Base-by-base conservation (phyloP, 2,113 vertebrate genomes). In the Myotis brandtii region DNA sequence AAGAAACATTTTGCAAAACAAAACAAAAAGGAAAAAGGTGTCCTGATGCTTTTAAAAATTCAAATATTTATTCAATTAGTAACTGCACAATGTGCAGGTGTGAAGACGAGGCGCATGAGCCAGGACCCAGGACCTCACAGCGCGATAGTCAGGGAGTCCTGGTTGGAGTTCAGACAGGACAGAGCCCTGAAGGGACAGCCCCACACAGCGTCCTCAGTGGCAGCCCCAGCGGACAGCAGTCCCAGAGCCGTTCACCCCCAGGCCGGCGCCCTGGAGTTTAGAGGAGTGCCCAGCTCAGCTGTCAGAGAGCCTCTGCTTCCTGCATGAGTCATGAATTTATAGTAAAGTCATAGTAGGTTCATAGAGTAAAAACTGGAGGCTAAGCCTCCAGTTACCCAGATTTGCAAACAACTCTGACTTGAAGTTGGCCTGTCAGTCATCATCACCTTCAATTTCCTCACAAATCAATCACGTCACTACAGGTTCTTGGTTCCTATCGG, bases 61-160 rank as follows among this genome's bases (percentile, higher is more conserved):
- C 54, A 94, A 97, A 84, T 86, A 93, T 92, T 96, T 96, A 67
- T n/a, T 77, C 95, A 40, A 9, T 11, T 8, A 5, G 2, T 30
- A 50, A 59, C 14, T 54, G 88, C 43, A 40, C 34, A 75, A 54
- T 5, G 2, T 23, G 14, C 6, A 64, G 91, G 62, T 83, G 25
- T 89, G 43, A 50, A 43, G 66, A 62, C 46, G 54, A 56, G 50
- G 30, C 70, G 54, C 83, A 27, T 2, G 2, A 7, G 54, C 17
- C 37, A 32, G 10, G 37, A 8, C 89, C 75, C n/a, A 34, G 4
- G 6, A 27, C 25, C 52, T 25, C 3, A 16, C 2, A 46, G 13
- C 1, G 52, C 9, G 0, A 14, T 7, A 3, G 27, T 16, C 17
- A 30, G 37, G 10, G 27, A n/a, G 32, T 18, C 52, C 40, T 37